Evolutionary conservation across 2,797 vertebrate genomes (phyloP).

Genomic region (Erithacus rubecula): DNA sequence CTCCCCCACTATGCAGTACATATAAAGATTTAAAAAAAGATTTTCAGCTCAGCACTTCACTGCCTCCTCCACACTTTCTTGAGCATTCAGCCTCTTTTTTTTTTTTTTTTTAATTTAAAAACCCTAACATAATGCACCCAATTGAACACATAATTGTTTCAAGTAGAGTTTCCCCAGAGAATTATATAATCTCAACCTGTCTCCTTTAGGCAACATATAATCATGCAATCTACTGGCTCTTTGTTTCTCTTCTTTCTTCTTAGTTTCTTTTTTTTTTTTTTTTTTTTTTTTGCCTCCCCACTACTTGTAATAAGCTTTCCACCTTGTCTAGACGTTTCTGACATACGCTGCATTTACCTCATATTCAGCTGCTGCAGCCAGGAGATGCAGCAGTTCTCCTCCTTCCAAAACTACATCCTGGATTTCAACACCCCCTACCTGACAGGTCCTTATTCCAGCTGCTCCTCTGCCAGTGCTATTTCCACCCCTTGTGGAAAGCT

Average conservation of each 20-base stretch:
- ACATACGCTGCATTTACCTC: neutral
- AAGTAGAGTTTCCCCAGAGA: slow-evolving; percentile 17
- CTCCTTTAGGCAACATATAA: slow-evolving; percentile 9
- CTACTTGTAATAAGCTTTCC: neutral
- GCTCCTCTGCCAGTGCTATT: neutral
- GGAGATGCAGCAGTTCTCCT: neutral
- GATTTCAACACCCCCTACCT: neutral
- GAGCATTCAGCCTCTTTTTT: neutral
- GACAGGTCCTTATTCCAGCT: neutral
- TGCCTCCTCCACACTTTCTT: slow-evolving; percentile 38
- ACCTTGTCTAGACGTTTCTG: slow-evolving; percentile 40
- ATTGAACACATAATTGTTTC: slow-evolving; percentile 32
- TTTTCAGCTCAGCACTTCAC: slow-evolving; percentile 26
- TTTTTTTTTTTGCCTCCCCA: neutral
- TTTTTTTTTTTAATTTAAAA: neutral
- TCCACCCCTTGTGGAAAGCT: neutral
- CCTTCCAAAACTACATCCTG: neutral
- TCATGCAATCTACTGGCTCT: slow-evolving; percentile 6
- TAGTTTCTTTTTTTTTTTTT: neutral
- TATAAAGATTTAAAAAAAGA: neutral
- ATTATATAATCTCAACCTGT: slow-evolving; percentile 40
- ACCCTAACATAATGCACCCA: neutral
- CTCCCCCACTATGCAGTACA: neutral
- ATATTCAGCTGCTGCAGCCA: neutral
- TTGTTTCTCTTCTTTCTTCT: neutral